phyloP scores from a whole-genome alignment of 2,113 vertebrate species.

The Shinisaurus crocodilurus region DNA sequence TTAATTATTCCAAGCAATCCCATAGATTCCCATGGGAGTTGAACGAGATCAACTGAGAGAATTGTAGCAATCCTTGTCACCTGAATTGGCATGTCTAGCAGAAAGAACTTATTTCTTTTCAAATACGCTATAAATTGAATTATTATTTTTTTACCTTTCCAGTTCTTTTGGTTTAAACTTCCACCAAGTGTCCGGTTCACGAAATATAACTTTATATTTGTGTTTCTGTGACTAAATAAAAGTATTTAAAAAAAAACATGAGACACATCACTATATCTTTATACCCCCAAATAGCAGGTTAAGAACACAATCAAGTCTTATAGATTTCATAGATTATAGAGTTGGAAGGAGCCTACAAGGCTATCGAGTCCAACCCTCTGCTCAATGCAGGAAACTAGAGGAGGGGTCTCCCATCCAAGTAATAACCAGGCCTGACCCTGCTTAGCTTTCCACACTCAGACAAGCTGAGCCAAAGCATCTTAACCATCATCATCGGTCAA shows the following conservation, averaged over 20 bases:
- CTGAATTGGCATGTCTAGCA: background rate
- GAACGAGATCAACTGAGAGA: background rate
- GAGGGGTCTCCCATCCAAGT: too few species aligned
- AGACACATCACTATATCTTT: slow-evolving; percentile 36
- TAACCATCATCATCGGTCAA: background rate
- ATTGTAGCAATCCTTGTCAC: background rate
- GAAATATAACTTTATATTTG: slow-evolving; percentile 92
- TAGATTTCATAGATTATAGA: too few species aligned
- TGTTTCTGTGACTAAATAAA: slow-evolving; percentile 87
- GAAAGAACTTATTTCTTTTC: background rate
- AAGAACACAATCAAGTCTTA: background rate
- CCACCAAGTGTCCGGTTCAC: slow-evolving; percentile 97
- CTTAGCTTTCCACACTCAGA: too few species aligned
- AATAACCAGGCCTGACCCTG: too few species aligned
- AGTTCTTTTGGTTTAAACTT: slow-evolving; percentile 94
- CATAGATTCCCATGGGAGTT: background rate
- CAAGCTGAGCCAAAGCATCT: too few species aligned
- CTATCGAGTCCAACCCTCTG: too few species aligned
- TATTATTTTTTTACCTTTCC: slow-evolving; percentile 83
- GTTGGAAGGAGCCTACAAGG: too few species aligned
- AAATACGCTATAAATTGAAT: background rate
- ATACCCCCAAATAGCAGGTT: background rate
- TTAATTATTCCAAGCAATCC: background rate
- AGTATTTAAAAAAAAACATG: slow-evolving; percentile 43
- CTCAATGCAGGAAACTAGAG: too few species aligned